These are phyloP conservation scores for Gnatocerus cornutus DNA, from an alignment of 2,888 invertebrate species.

Conservation along the genomic window DNA sequence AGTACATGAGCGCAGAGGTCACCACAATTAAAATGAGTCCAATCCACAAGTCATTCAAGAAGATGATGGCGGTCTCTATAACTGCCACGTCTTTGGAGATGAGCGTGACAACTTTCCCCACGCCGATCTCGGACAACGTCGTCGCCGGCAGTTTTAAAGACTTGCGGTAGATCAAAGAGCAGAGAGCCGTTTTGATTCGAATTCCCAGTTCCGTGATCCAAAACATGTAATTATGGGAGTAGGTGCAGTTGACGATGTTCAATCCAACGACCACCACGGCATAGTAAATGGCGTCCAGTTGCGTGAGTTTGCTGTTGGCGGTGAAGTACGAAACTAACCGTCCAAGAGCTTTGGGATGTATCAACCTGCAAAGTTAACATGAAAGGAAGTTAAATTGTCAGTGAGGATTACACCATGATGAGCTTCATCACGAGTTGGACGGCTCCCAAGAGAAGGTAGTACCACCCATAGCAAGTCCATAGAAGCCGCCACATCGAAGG, in stretches of 20 bases:
- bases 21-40: slow-evolving; percentile 76
- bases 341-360: slow-evolving; percentile 72
- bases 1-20: slow-evolving; percentile 85
- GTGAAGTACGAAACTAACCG: slow-evolving; percentile 78
- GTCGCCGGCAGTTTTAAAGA: slow-evolving; percentile 64
- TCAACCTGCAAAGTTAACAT: slow-evolving; percentile 41
- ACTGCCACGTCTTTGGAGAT: slow-evolving; percentile 94
- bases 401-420: slow-evolving; percentile 53
- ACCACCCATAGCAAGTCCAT: slow-evolving; percentile 58
- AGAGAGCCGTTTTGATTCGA: slow-evolving; percentile 86
- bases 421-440: slow-evolving; percentile 53
- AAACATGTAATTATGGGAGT: slow-evolving; percentile 79
- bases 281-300: slow-evolving; percentile 78
- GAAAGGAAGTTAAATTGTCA: background rate
- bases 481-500: slow-evolving; percentile 60
- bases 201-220: slow-evolving; percentile 81
- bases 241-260: slow-evolving; percentile 80
- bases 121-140: slow-evolving; percentile 81
- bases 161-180: slow-evolving; percentile 88
- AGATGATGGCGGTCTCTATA: slow-evolving; percentile 90
- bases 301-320: slow-evolving; percentile 61
- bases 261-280: slow-evolving; percentile 82
- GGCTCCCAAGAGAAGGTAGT: slow-evolving; percentile 56
- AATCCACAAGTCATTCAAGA: slow-evolving; percentile 88
- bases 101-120: slow-evolving; percentile 85